Conservation (phyloP, 2,113 vertebrate genomes). For the Varanus salvator region DNA sequence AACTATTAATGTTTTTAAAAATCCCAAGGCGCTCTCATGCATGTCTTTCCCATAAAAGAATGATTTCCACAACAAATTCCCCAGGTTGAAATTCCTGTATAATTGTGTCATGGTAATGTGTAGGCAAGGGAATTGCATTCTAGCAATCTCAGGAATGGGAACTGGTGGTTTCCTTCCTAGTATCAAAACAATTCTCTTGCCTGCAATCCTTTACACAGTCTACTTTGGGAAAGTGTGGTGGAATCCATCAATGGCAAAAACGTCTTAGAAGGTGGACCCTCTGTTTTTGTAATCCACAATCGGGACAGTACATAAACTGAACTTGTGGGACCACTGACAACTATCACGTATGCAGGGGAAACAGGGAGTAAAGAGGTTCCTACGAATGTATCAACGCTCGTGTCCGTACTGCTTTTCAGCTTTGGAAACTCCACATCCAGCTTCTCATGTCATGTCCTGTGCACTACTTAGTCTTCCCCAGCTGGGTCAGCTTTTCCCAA, state of each 20-base stretch:
- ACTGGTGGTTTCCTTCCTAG: background rate
- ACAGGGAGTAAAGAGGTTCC: too few relatives aligned
- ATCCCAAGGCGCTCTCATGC: background rate
- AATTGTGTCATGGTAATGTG: background rate
- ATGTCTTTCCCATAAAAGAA: background rate
- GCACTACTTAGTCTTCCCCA: background rate
- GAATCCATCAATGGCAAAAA: background rate
- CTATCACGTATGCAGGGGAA: background rate
- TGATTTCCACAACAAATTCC: background rate
- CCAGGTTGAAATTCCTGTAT: background rate
- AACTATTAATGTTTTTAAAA: background rate
- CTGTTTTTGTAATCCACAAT: background rate
- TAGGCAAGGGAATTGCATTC: background rate
- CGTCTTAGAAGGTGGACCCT: background rate
- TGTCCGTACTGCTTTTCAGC: background rate
- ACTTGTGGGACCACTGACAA: background rate
- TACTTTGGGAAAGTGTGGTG: background rate
- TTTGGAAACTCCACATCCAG: background rate
- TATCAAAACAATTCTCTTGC: background rate
- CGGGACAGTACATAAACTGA: background rate
- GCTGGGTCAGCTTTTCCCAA: too few relatives aligned
- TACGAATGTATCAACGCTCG: background rate
- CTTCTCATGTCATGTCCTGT: background rate
- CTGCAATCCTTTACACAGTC: background rate
- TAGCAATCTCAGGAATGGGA: background rate